These are phyloP conservation scores for Ganaspis sp. DNA, from an alignment of 1,140 invertebrate genomes.

Conservation along the genomic window DNA sequence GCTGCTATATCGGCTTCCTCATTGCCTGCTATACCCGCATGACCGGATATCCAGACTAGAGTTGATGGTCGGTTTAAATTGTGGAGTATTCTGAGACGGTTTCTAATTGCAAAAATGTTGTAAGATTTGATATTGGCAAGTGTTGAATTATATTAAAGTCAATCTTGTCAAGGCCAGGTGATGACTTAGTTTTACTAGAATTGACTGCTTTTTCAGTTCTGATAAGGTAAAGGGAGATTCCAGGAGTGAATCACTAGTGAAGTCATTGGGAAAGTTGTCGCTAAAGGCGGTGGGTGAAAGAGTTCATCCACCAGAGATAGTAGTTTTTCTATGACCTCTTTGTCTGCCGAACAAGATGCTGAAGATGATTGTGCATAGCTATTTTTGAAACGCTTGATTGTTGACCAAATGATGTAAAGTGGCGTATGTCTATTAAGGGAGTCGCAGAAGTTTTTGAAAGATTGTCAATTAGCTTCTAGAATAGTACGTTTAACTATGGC, in stretches of 20 bases:
- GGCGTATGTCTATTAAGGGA: background rate
- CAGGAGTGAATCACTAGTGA: too few relatives aligned
- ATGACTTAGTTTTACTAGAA: background rate
- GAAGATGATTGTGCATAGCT: background rate
- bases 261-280: background rate
- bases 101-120: too few relatives aligned
- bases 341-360: background rate
- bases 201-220: too few relatives aligned
- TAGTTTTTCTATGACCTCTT: background rate
- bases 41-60: too few relatives aligned
- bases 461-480: too few relatives aligned
- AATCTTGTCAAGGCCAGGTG: conserved; percentile 21
- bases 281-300: background rate
- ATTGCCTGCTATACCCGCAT: too few relatives aligned
- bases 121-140: background rate
- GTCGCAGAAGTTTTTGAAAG: background rate
- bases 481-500: background rate
- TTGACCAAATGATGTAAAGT: background rate
- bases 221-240: too few relatives aligned
- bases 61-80: too few relatives aligned
- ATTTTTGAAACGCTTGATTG: background rate
- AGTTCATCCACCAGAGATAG: background rate
- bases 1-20: too few relatives aligned
- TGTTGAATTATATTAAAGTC: conserved; percentile 12
- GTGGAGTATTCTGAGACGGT: too few relatives aligned